Base-by-base conservation (phyloP, 2,888 invertebrate genomes). In the Stratiomys singularior region DNA sequence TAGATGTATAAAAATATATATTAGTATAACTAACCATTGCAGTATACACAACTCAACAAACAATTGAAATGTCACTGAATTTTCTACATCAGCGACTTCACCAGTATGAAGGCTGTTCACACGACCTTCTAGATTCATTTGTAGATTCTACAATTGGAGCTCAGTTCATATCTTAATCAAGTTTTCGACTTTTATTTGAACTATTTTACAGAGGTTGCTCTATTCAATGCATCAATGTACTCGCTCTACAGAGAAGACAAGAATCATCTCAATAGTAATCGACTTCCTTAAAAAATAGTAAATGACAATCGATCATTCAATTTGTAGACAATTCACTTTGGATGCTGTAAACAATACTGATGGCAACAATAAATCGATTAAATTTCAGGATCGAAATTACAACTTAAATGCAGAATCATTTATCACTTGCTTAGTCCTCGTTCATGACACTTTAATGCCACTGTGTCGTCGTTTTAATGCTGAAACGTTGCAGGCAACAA, bases 391-490 rank as follows among this genome's bases (percentile, higher is more conserved):
- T 60, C 58, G 58, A 60, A 60, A 25, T 60, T 60, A 21, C 58
- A 64, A 64, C 64, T 64, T 11, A 64, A 27, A 64, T 64, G 64
- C 64, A 64, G 30, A 64, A 64, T 64, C 27, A 64, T 64, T 64
- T 1, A 30, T 64, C 58, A 60, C 58, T 60, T 60, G 23, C 58
- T 60, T 60, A 60, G 58, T 25, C 21, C 25, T 60, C 58, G 58
- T 21, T 60, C 58, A 60, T 60, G 58, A 60, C 58, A 60, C 21
- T 7, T 60, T 60, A 60, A 60, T 60, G 58, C 25, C 23, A 60
- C 58, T 25, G 25, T 23, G 58, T 60, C 58, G 58, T 60, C 58
- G 13, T 5, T 25, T 60, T 60, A 60, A 60, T 60, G 18, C 58
- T 23, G 56, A 56, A n/a, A 56, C 56, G 56, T 18, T 18, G 25